Evolutionary conservation across 2,113 vertebrate species (phyloP).

Genomic region (Lepus americanus): DNA sequence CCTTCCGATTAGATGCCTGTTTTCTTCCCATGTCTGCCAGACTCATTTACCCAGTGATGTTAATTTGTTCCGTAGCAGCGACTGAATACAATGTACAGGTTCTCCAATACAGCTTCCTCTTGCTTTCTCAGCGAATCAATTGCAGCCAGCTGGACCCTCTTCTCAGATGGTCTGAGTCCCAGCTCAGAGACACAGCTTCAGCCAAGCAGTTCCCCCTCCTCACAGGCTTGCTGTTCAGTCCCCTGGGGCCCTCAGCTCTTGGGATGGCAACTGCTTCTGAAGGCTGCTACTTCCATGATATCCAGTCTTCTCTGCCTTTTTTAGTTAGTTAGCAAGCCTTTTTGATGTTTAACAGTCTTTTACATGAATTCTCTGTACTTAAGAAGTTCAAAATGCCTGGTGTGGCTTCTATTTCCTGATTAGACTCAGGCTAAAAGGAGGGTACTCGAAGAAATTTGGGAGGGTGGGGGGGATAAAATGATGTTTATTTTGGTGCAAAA

Average conservation of each 20-base stretch:
- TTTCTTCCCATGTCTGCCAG: neutral
- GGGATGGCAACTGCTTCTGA: neutral
- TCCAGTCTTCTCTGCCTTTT: neutral
- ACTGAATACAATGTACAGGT: neutral
- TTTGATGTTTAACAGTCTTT: neutral
- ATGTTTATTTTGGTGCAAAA: too few species aligned
- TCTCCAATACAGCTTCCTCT: neutral
- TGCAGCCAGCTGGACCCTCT: neutral
- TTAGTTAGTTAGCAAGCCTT: neutral
- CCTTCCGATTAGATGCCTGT: neutral
- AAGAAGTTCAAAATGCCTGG: conserved; percentile 15
- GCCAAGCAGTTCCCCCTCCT: neutral
- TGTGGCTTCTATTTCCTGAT: neutral
- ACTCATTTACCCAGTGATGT: neutral
- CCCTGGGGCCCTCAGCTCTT: neutral
- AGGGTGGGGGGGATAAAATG: too few species aligned
- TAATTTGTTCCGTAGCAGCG: neutral
- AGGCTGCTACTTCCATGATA: neutral
- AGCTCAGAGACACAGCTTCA: neutral
- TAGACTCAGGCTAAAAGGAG: neutral
- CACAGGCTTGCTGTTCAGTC: neutral
- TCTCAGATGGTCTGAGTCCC: neutral
- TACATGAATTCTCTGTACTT: neutral
- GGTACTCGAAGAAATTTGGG: too few species aligned
- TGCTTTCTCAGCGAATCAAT: neutral